Conservation (phyloP, 1,140 invertebrate species). For the Calliopsis andreniformis region DNA sequence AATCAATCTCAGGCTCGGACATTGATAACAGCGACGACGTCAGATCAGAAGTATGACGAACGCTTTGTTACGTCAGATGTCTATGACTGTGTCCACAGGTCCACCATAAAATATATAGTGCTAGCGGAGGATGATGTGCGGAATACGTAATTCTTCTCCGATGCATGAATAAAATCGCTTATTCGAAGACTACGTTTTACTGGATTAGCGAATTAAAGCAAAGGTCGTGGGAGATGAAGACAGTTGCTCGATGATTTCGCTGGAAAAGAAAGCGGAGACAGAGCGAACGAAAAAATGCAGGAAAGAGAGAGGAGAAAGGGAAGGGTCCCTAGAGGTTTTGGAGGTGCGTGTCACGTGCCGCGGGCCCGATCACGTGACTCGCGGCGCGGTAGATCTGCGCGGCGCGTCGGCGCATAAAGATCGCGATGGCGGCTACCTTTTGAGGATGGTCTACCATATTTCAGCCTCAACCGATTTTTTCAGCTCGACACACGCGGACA, state of each 20-base stretch:
- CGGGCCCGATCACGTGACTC: slow-evolving; percentile 34
- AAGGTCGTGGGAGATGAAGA: neutral
- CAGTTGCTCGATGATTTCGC: neutral
- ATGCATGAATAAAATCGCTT: slow-evolving; percentile 29
- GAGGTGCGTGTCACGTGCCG: slow-evolving; percentile 57
- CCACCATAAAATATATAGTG: slow-evolving; percentile 60
- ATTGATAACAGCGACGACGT: slow-evolving; percentile 40
- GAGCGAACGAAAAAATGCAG: neutral
- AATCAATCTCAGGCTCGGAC: slow-evolving; percentile 31
- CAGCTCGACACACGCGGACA: slow-evolving; percentile 36
- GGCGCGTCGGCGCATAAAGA: slow-evolving; percentile 35
- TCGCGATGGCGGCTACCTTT: slow-evolving; percentile 65
- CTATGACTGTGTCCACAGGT: slow-evolving; percentile 46
- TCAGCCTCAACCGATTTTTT: slow-evolving; percentile 60
- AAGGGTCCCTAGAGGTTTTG: slow-evolving; percentile 24
- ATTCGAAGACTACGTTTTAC: neutral
- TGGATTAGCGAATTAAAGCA: slow-evolving; percentile 19
- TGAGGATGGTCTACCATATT: slow-evolving; percentile 61
- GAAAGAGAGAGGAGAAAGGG: neutral
- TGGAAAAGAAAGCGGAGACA: neutral
- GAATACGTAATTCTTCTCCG: slow-evolving; percentile 52
- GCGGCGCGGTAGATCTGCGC: slow-evolving; percentile 46
- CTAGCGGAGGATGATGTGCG: slow-evolving; percentile 19
- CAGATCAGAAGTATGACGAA: slow-evolving; percentile 51
- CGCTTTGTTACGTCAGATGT: slow-evolving; percentile 16